Base-by-base conservation (phyloP, 2,797 vertebrate species). In the Spatula versicolor region DNA sequence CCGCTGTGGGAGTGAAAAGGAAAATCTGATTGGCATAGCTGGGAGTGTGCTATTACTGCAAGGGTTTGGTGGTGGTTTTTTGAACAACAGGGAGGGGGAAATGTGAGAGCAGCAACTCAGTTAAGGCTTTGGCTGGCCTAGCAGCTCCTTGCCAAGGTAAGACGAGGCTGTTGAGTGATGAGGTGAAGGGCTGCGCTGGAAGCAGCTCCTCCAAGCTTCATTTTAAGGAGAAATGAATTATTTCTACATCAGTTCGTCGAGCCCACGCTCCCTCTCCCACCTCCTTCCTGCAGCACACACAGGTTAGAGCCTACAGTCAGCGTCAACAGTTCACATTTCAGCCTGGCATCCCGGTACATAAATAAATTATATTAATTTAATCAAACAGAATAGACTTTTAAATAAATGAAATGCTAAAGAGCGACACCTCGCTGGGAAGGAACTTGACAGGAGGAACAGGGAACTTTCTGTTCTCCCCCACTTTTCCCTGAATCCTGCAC, bases 321-420 rank as follows among this genome's bases (percentile, higher is more conserved):
- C 64, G 55, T 13, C 45, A 22, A 30, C 68, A 64, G 37, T 62
- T 86, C 94, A 52, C 39, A 0, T 48, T 84, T 21, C 74, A 58
- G 73, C 95, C 72, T 59, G 50, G 74, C 58, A 3, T 48, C 20
- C 16, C 0, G 6, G 6, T 83, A 62, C 15, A 96, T 90, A 96
- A 97, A 97, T 96, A 97, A 92, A 79, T 83, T 39, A 92, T 4
- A 86, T 92, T 94, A 95, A 92, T 28, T 94, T 93, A 94, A 83
- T 55, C 68, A 22, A 64, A 71, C 1, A 6, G 71, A 92, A 91
- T 71, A 94, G 86, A 63, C 84, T 84, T 84, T 96, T 92, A 97
- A 97, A 97, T 93, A 96, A 96, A 83, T 50, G 7, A 96, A 97
- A 85, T 48, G 6, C 93, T 82, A 33, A 10, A 71, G 63, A 87